Base-by-base conservation (phyloP, 2,113 vertebrate genomes). In the Tauraco erythrolophus region DNA sequence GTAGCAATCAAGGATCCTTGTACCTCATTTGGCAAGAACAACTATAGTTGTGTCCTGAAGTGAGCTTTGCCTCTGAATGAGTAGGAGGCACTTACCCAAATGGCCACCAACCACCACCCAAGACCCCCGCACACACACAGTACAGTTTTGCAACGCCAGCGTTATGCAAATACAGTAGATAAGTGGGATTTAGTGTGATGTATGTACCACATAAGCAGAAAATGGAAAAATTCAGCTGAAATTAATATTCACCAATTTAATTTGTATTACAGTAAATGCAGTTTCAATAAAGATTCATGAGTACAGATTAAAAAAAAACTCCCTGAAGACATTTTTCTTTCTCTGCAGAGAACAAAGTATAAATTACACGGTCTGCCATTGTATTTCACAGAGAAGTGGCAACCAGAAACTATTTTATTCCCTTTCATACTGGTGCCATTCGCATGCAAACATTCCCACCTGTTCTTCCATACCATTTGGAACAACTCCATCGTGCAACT, bases 391-490 rank as follows among this genome's bases (percentile, higher is more conserved):
- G 28, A 65, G 24, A 35, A 65, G 23, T 35, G 46, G 45, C 33
- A 61, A 84, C 7, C 30, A 89, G 57, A 70, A 66, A 39, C 11
- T 18, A 2, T 7, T 30, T 62, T 57, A 22, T 43, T 71, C 33
- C 30, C 8, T 14, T 56, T 46, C 41, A 48, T 1, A 2, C 30
- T 3, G 4, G 39, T 2, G 2, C 22, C 23, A 19, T 30, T 71
- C 27, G 43, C 27, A 22, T 0, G 0, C 21, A 53, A 62, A 33
- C 2, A 1, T 45, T 54, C 10, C 1, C 27, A n/a, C 30, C 31
- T 48, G 6, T 37, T 51, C 33, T 51, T 51, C 53, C 3, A 1
- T 43, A 33, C 28, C 30, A 12, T 23, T 58, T 31, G 25, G 33
- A 81, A 33, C 4, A 53, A 27, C 22, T 46, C 51, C 53, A 53